These are phyloP conservation scores for Chiloscyllium plagiosum DNA, from an alignment of 2,113 vertebrate species.

Conservation along the genomic window DNA sequence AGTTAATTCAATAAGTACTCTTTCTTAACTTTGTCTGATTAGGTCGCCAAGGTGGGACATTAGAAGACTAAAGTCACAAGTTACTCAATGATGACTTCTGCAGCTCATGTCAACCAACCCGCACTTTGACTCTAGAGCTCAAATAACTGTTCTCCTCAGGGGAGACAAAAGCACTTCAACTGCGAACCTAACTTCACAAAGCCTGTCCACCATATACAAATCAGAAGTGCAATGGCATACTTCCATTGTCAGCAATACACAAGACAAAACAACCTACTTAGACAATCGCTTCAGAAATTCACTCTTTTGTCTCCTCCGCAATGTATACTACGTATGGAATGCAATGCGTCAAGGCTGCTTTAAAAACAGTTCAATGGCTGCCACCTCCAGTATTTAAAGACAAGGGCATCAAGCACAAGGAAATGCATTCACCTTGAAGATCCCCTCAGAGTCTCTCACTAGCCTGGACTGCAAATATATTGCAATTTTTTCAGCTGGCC, in stretches of 20 bases:
- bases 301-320: not conserved
- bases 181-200: not conserved
- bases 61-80: not conserved
- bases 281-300: not conserved
- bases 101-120: not conserved
- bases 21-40: not conserved
- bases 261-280: not conserved
- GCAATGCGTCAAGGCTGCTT: not conserved
- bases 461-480: not conserved
- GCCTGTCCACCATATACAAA: not conserved
- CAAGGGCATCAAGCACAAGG: not conserved
- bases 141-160: not conserved
- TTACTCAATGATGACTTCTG: not conserved
- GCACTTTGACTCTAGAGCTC: not conserved
- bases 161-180: not conserved
- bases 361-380: not conserved
- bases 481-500: not conserved
- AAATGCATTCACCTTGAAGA: not conserved
- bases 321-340: not conserved
- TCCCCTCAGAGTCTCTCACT: not conserved
- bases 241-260: not conserved
- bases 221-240: not conserved
- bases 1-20: not conserved
- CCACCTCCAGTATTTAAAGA: not conserved
- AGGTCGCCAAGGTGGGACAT: not conserved